Evolutionary conservation across 2,888 invertebrate genomes (phyloP).

Genomic region (Heliconius cydno): DNA sequence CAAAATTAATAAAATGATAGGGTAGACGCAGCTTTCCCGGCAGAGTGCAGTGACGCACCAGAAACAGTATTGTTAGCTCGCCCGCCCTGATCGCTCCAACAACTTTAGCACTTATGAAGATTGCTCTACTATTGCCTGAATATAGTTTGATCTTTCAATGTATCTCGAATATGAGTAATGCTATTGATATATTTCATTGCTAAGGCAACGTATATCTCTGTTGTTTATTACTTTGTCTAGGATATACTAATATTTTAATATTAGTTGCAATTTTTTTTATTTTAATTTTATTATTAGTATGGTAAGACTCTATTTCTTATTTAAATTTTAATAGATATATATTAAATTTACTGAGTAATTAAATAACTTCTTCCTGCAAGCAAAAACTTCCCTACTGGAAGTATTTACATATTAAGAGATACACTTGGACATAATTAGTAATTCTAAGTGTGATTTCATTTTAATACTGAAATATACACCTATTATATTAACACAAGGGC

Average conservation of each 20-base stretch:
- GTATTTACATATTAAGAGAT: too few relatives aligned
- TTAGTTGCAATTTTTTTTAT: too few relatives aligned
- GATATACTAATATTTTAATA: too few relatives aligned
- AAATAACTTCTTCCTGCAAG: too few relatives aligned
- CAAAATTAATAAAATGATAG: background rate
- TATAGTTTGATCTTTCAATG: conserved; percentile 46
- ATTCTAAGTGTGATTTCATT: too few relatives aligned
- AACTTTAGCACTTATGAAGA: conserved; percentile 69
- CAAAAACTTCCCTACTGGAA: too few relatives aligned
- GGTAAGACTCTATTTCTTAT: too few relatives aligned
- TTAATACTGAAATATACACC: too few relatives aligned
- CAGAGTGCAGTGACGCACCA: conserved; percentile 54
- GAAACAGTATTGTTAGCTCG: conserved; percentile 64
- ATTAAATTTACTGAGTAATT: too few relatives aligned
- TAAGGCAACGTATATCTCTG: background rate
- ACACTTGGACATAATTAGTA: too few relatives aligned
- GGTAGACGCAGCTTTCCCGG: conserved; percentile 49
- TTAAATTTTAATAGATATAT: too few relatives aligned
- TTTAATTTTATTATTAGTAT: too few relatives aligned
- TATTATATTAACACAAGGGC: background rate
- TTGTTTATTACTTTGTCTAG: background rate
- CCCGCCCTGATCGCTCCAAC: conserved; percentile 59
- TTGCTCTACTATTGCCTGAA: conserved; percentile 61
- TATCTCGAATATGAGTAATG: conserved; percentile 33
- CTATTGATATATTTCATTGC: conserved; percentile 29